These are phyloP conservation scores for Pangasius macronema DNA, from an alignment of 2,797 vertebrate genomes.

Conservation along the genomic window DNA sequence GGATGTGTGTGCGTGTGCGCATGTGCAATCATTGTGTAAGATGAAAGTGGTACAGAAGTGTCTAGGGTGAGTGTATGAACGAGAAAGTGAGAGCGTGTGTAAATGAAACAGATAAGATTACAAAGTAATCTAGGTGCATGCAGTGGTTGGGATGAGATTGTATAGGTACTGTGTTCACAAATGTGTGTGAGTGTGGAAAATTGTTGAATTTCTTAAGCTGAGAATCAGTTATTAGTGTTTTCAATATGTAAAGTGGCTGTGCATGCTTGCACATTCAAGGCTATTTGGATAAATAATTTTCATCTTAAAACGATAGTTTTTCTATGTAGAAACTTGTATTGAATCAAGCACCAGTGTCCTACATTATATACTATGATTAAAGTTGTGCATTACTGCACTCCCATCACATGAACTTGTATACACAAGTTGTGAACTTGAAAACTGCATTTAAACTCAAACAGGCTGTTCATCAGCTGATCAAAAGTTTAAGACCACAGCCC, in stretches of 20 bases:
- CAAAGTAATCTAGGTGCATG: constrained; percentile 27
- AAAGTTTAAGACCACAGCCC: too few relatives aligned
- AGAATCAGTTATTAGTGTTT: background rate
- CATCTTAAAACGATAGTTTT: background rate
- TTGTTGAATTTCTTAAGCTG: background rate
- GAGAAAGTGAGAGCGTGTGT: constrained; percentile 30
- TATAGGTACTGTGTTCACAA: background rate
- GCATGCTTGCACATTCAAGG: background rate
- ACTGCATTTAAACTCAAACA: too few relatives aligned
- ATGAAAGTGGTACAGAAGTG: constrained; percentile 39
- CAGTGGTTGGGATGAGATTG: constrained; percentile 21
- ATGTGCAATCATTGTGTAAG: constrained; percentile 22
- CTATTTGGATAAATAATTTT: background rate
- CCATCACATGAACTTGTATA: too few relatives aligned
- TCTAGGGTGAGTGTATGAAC: constrained; percentile 13
- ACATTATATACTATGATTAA: background rate
- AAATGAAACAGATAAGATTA: constrained; percentile 14
- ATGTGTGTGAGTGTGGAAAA: background rate
- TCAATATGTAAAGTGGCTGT: background rate
- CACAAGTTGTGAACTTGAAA: too few relatives aligned
- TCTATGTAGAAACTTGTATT: background rate
- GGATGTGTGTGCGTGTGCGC: constrained; percentile 2
- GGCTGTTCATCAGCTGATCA: too few relatives aligned
- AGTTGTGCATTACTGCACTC: background rate
- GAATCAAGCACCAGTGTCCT: background rate